Evolutionary conservation across 2,797 vertebrate species (phyloP).

Genomic region (Falco naumanni): DNA sequence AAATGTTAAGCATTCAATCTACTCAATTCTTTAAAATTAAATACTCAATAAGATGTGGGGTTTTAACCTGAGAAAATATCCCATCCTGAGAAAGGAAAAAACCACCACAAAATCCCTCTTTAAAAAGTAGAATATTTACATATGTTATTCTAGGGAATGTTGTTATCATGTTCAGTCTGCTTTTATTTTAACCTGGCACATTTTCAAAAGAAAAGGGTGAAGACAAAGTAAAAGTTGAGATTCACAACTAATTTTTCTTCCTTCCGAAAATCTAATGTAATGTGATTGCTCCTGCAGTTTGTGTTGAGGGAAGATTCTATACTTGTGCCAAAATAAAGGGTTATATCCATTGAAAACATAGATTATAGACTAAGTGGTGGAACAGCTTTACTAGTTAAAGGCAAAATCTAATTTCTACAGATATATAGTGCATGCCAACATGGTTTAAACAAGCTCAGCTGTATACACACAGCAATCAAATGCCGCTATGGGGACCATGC

Average conservation of each 20-base stretch:
- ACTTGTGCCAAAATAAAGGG: not conserved
- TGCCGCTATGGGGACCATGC: not conserved
- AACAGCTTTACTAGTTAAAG: not conserved
- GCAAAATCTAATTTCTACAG: constrained; percentile 31
- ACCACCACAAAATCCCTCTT: rapidly evolving
- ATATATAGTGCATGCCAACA: not conserved
- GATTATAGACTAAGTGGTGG: not conserved
- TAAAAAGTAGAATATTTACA: not conserved
- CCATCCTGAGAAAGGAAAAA: not conserved
- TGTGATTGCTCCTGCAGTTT: not conserved
- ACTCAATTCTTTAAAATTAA: not conserved
- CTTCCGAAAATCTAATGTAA: not conserved
- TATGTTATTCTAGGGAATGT: not conserved
- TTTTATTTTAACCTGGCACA: not conserved
- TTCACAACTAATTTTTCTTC: not conserved
- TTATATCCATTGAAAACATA: not conserved
- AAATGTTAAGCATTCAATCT: not conserved
- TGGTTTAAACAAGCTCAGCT: constrained; percentile 46
- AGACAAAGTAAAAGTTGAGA: not conserved
- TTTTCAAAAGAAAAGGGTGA: not conserved
- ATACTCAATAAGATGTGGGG: rapidly evolving
- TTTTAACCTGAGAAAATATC: not conserved
- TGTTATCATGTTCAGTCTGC: not conserved
- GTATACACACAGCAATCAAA: constrained; percentile 34
- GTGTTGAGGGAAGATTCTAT: not conserved